phyloP scores from a whole-genome alignment of 2,888 invertebrate genomes.

The Tenodera sinensis region DNA sequence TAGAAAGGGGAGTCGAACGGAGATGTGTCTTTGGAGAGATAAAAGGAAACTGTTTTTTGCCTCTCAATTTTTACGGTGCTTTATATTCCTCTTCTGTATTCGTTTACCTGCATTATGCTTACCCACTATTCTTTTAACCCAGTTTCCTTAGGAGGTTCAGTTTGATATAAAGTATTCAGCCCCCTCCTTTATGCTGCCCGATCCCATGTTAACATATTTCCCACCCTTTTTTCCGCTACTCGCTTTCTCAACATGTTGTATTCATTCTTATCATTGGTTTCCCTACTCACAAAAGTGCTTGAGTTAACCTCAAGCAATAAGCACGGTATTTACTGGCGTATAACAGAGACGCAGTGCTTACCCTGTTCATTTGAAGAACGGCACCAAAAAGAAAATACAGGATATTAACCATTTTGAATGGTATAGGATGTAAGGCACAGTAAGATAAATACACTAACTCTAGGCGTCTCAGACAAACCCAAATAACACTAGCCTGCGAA shows the following conservation, averaged over 20 bases:
- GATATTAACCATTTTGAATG: too few relatives aligned
- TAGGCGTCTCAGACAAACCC: too few relatives aligned
- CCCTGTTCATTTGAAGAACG: background rate
- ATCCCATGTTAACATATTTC: background rate
- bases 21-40: background rate
- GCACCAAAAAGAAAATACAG: too few relatives aligned
- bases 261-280: background rate
- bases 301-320: background rate
- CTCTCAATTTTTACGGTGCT: background rate
- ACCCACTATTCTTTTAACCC: background rate
- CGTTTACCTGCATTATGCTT: background rate
- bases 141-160: background rate
- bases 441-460: too few relatives aligned
- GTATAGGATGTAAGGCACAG: too few relatives aligned
- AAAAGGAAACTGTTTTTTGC: background rate
- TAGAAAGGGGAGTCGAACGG: background rate
- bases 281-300: background rate
- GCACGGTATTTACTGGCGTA: background rate
- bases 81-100: background rate
- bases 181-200: background rate
- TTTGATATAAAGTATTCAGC: constrained; percentile 2
- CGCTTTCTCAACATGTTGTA: background rate
- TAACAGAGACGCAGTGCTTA: background rate
- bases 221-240: background rate
- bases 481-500: too few relatives aligned